A percentile compares a stretch with the other conserved stretches of the same genome.
Evolutionary conservation across 2,113 vertebrate genomes (phyloP).

Genomic region (Toxotes jaculatrix): DNA sequence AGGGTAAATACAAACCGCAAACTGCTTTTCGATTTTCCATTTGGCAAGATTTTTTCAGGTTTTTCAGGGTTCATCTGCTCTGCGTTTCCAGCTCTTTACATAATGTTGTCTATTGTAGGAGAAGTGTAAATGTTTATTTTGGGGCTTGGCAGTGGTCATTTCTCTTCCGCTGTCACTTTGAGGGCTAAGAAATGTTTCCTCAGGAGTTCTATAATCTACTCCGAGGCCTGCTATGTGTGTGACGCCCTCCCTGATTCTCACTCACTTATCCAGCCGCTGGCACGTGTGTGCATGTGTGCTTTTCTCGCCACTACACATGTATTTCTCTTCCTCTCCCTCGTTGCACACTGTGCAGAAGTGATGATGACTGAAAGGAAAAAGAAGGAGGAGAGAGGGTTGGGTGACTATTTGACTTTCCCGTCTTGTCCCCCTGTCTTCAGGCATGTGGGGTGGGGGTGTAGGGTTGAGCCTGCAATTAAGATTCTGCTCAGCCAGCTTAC

Average conservation of each 20-base stretch:
- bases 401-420: conserved; percentile 64
- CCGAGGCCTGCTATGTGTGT: conserved; percentile 57
- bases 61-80: conserved; percentile 23
- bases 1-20: conserved; percentile 40
- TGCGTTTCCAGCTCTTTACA: conserved; percentile 35
- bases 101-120: conserved; percentile 20
- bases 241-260: conserved; percentile 28
- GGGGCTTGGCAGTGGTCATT: conserved; percentile 63
- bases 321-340: not conserved
- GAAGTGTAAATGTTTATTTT: conserved; percentile 66
- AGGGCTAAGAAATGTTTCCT: conserved; percentile 62
- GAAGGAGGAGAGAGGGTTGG: conserved; percentile 21
- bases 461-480: conserved; percentile 74
- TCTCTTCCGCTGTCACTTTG: conserved; percentile 61
- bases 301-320: conserved; percentile 10
- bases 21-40: conserved; percentile 53
- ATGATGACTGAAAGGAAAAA: conserved; percentile 39
- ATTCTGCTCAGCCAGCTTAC: conserved; percentile 77
- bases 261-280: conserved; percentile 40
- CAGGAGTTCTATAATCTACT: conserved; percentile 76
- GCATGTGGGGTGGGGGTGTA: conserved; percentile 8
- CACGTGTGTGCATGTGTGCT: conserved; percentile 18
- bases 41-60: conserved; percentile 33
- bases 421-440: conserved; percentile 61
- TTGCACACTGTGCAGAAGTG: conserved; percentile 26